These are phyloP conservation scores for Halocynthia roretzi DNA, from an alignment of 23 tunicate species.

Conservation along the genomic window DNA sequence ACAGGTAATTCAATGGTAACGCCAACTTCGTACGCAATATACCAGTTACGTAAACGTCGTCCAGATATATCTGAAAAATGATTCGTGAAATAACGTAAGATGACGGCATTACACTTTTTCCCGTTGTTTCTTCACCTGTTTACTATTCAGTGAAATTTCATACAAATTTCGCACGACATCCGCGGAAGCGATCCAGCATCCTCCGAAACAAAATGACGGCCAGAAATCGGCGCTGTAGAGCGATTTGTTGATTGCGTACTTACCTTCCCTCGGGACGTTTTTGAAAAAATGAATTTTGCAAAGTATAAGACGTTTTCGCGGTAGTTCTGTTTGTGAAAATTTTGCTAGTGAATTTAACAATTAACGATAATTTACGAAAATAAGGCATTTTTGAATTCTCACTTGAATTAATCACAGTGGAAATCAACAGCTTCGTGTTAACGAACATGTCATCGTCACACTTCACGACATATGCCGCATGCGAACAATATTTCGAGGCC, in stretches of 20 bases:
- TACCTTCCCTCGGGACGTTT: slow-evolving; percentile 45
- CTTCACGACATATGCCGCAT: slow-evolving; percentile 35
- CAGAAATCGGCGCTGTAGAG: slow-evolving; percentile 29
- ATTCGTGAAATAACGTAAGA: neutral
- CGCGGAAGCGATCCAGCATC: slow-evolving; percentile 59
- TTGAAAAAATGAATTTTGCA: slow-evolving; percentile 34
- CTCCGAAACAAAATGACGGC: slow-evolving; percentile 79
- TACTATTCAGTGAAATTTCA: slow-evolving; percentile 15
- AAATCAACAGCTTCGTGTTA: slow-evolving; percentile 2
- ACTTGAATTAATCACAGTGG: slow-evolving; percentile 4
- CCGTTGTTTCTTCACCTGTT: slow-evolving; percentile 26
- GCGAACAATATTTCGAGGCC: slow-evolving; percentile 43
- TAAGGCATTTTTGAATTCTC: neutral
- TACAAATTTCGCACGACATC: slow-evolving; percentile 47
- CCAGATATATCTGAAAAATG: slow-evolving; percentile 41
- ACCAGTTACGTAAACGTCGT: slow-evolving; percentile 63
- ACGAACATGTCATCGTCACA: slow-evolving; percentile 61
- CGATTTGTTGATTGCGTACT: slow-evolving; percentile 38
- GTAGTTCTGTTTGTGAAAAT: slow-evolving; percentile 22
- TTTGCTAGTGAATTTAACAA: neutral
- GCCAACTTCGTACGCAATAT: slow-evolving; percentile 37
- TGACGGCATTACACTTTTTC: neutral
- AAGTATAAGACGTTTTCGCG: slow-evolving; percentile 27
- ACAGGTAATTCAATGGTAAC: slow-evolving; percentile 4
- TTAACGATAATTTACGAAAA: slow-evolving; percentile 6